Evolutionary conservation across 1,140 invertebrate species (phyloP), one percentile per base, ranked within the genome.

Genomic region (Trichomalopsis sarcophagae): DNA sequence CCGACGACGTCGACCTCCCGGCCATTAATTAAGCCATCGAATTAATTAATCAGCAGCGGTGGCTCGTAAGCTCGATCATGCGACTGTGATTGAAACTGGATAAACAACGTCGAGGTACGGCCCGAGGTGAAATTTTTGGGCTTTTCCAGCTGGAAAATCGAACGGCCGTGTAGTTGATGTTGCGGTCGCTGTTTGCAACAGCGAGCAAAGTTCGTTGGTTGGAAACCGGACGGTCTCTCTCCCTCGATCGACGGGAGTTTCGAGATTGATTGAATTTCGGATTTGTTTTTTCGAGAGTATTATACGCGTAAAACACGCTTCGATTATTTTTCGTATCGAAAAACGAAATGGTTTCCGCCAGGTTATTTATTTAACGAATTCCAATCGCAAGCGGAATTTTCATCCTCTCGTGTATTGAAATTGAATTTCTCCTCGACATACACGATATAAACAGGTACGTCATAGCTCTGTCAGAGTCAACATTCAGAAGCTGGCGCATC

Each of bases 101-200:
- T n/a, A 78, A 50, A 78, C 17, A 17, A 11, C 17, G 30, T 17
- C 27, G 71, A 21, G 11, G 36, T 74, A 36, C 21, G 6, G 27
- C 11, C 7, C n/a, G n/a, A 30, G 21, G 23, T 23, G 33, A 73
- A 73, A 13, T n/a, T 73, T 73, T 73, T 30, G 21, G 36, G 74
- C 74, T 75, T 75, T 75, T 21, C 40, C 2, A 75, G n/a, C 13
- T 33, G 74, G 74, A 75, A 75, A 75, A 75, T 75, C 21, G 36
- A 33, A 33, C 73, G 5, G 3, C 33, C 0, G 33, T 36, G 5
- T 36, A 36, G 27, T 36, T 4, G 33, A 4, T 36, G 33, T 36
- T 36, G 33, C 33, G 33, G 33, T 36, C 23, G 23, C 68, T 75
- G 73, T 75, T 75, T 44, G 33, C 14, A 27, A 2, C 14, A 13